Base-by-base conservation (phyloP, 2,888 invertebrate genomes). In the Pardosa pseudoannulata region DNA sequence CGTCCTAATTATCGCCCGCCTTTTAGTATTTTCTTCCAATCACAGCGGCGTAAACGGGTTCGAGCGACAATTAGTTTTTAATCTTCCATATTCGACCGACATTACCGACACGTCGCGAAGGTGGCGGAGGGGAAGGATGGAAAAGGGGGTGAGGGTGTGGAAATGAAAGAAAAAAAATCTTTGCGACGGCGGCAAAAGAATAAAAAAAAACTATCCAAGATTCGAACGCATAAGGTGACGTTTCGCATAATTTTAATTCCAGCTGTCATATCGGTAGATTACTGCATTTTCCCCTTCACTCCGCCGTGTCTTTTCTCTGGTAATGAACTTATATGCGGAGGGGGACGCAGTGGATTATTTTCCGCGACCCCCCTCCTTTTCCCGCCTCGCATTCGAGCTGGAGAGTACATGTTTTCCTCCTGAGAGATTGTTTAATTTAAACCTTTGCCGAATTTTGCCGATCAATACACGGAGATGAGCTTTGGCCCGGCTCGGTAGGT, bases 21-120 rank as follows among this genome's bases (percentile, higher is more conserved):
- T 56, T 46, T 19, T 67, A 72, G 76, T 78, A 78, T 85, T 85
- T 78, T 78, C 78, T 85, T 67, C 83, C 83, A 85, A 85, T 85
- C 83, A 85, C 83, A 62, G 83, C 67, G 56, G 78, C 83, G 78
- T 85, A 79, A 85, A 85, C 83, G 32, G 78, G 83, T 85, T 85
- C 83, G 83, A 73, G 83, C 83, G 83, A 85, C 83, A 85, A 85
- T 85, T 85, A 85, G 83, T 85, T 85, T 85, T 85, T 85, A 85
- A 85, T 85, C 83, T 85, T 85, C 78, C 73, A 76, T 78, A 73
- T 85, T 85, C 83, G 78, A 85, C 83, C 83, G 83, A 85, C 83
- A 78, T 83, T 50, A 83, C 80, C 80, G 36, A 80, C 73, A 81
- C 67, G 50, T 41, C 28, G 41, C 67, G 27, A 39, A 56, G 28